Evolutionary conservation across 2,797 vertebrate genomes (phyloP).

Genomic region (Alosa sapidissima): DNA sequence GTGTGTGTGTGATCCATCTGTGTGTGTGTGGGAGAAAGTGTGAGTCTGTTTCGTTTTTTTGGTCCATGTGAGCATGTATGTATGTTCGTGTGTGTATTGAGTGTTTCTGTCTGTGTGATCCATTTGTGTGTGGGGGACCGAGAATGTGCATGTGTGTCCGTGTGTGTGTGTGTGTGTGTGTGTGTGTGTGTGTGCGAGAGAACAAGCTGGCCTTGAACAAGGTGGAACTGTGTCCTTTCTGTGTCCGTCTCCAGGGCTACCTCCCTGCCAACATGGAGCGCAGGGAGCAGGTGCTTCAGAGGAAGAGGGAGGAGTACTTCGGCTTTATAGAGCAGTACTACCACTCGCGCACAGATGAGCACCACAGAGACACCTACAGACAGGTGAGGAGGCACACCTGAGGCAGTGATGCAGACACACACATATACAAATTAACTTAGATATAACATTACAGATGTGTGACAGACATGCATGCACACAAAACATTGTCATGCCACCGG

Average conservation of each 20-base stretch:
- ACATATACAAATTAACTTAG: too few relatives aligned
- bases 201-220: neutral
- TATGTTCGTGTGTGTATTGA: neutral
- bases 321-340: constrained; percentile 99
- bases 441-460: too few relatives aligned
- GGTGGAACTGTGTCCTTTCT: neutral
- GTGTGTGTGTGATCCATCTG: neutral
- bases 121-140: neutral
- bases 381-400: constrained; percentile 74
- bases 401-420: too few relatives aligned
- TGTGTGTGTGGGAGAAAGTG: neutral
- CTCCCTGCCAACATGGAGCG: constrained; percentile 94
- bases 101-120: too few relatives aligned
- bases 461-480: too few relatives aligned
- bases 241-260: constrained; percentile 80
- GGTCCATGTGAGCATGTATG: neutral
- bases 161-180: neutral
- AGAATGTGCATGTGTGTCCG: neutral
- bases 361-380: constrained; percentile 95
- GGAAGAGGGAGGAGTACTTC: constrained; percentile 96
- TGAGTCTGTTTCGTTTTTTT: neutral
- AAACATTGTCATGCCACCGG: neutral
- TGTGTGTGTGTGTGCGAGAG: neutral
- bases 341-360: constrained; percentile 93
- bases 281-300: constrained; percentile 85